A percentile compares a stretch with the other conserved stretches of the same genome.
phyloP scores from a whole-genome alignment of 2,113 vertebrate species.

The Microtus oregoni region DNA sequence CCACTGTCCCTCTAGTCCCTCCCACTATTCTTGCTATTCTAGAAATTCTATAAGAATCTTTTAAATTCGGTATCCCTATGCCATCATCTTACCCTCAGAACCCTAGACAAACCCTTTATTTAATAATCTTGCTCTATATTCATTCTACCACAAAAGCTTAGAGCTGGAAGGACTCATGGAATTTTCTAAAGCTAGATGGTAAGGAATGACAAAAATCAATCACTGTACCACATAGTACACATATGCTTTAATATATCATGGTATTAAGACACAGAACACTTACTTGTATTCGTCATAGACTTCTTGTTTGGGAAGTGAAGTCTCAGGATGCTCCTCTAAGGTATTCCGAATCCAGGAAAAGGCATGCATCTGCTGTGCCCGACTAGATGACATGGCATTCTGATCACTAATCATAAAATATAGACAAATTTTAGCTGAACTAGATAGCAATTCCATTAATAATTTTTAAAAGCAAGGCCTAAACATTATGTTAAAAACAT shows the following conservation, averaged over 20 bases:
- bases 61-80: constrained; percentile 11
- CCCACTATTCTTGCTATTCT: background rate
- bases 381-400: constrained; percentile 95
- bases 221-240: background rate
- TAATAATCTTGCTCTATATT: background rate
- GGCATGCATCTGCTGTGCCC: constrained; percentile 97
- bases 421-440: constrained; percentile 52
- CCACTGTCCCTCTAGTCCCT: background rate
- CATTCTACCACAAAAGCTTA: background rate
- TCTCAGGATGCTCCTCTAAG: constrained; percentile 98
- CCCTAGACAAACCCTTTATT: background rate
- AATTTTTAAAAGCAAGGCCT: constrained; percentile 28
- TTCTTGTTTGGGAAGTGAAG: constrained; percentile 99
- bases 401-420: constrained; percentile 90
- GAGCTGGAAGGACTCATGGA: background rate
- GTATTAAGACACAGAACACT: constrained; percentile 73
- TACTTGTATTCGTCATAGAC: constrained; percentile 99
- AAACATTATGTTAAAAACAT: background rate
- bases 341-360: constrained; percentile 98
- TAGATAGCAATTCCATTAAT: background rate
- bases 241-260: background rate
- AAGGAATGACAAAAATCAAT: constrained; percentile 48
- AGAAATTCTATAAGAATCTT: background rate
- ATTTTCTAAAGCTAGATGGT: constrained; percentile 23
- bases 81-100: background rate